These are phyloP conservation scores for Samia ricini DNA, from an alignment of 1,140 invertebrate species.

Conservation along the genomic window DNA sequence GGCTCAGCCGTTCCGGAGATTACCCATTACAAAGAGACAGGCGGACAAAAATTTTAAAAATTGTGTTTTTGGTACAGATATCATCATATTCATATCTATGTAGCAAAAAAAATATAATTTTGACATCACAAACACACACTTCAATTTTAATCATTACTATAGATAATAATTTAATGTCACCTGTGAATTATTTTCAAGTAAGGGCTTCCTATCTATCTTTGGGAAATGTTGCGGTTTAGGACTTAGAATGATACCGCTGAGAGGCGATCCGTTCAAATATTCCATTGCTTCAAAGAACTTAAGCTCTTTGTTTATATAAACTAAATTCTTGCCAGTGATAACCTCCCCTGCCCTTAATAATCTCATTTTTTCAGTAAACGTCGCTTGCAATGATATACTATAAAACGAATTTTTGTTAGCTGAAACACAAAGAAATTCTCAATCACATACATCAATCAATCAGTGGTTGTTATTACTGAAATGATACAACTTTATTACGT, in stretches of 20 bases:
- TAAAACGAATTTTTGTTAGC: conserved; percentile 52
- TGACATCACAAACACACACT: too few species aligned
- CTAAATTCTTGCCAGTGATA: conserved; percentile 41
- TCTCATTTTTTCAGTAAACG: conserved; percentile 49
- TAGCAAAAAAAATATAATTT: too few species aligned
- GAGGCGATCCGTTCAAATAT: conserved; percentile 47
- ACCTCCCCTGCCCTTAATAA: conserved; percentile 41
- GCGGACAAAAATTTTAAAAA: too few species aligned
- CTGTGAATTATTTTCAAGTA: conserved; percentile 1
- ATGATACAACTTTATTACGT: conserved; percentile 20
- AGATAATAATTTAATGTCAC: not conserved
- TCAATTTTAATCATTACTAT: too few species aligned
- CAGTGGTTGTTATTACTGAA: too few species aligned
- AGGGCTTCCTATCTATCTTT: conserved; percentile 11
- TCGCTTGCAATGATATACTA: conserved; percentile 45
- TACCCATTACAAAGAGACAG: too few species aligned
- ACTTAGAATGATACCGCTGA: conserved; percentile 49
- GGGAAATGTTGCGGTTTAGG: conserved; percentile 48
- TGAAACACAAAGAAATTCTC: conserved; percentile 30
- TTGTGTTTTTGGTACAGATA: too few species aligned
- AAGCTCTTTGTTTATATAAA: conserved; percentile 61
- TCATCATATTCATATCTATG: too few species aligned
- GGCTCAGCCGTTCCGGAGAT: too few species aligned
- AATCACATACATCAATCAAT: too few species aligned
- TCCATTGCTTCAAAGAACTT: conserved; percentile 65